Base-by-base conservation (phyloP, 1,140 invertebrate genomes). In the Antheraea mylitta region DNA sequence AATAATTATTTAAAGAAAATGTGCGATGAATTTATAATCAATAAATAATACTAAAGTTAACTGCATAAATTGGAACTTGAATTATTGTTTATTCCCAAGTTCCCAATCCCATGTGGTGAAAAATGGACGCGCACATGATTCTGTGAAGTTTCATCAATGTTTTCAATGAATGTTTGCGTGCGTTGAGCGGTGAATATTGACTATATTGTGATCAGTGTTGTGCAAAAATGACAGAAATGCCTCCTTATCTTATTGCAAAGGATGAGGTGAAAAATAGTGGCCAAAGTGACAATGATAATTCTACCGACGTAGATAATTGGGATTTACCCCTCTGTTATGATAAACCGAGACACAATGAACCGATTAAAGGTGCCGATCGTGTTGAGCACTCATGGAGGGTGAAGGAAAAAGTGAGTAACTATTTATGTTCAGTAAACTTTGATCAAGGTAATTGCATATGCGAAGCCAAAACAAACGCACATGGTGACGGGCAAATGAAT, bases 381-480 rank as follows among this genome's bases (percentile, higher is more conserved):
- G 93, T 96, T 65, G 95, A 96, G 18, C 96, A 97, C 76, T 96
- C 95, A 81, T 98, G 97, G 97, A 93, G 97, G 80, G 96, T 98
- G 94, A 98, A 98, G 93, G 97, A 98, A 91, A 94, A 97, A 93
- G 97, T 98, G 93, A 92, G 77, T 53, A 45, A 30, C 67, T 68
- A 73, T 75, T 66, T 68, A 73, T 75, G 61, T 68, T 72, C 66
- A 61, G 22, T 71, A 76, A 76, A 69, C 18, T 69, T 63, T 53
- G 53, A 63, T 7, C 66, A 59, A 62, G 45, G 16, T 53, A 53
- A 53, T 10, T 68, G 53, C 69, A 76, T 87, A 68, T 84, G 80
- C 83, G 82, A 85, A 86, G 72, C 66, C 67, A 89, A 80, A 89
- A 89, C 86, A 90, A 89, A 90, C 86, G 80, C 89, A 88, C 89